Conservation (phyloP, 2,113 vertebrate genomes). For the Saimiri boliviensis region DNA sequence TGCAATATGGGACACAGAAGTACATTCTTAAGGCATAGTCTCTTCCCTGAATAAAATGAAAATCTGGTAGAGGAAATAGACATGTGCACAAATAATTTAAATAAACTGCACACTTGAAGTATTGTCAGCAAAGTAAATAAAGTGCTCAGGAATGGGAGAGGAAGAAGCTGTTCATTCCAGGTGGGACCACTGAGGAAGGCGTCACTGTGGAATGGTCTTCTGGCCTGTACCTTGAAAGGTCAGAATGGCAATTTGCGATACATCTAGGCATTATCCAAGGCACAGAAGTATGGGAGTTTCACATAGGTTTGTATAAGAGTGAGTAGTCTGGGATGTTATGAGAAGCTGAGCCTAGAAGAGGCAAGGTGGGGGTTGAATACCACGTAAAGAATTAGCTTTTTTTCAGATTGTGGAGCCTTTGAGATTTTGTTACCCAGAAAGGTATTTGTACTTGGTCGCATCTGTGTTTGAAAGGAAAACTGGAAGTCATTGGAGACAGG, state of each 20-base stretch:
- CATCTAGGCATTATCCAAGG: neutral
- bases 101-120: neutral
- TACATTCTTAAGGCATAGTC: neutral
- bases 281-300: neutral
- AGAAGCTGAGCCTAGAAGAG: neutral
- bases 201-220: neutral
- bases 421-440: neutral
- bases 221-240: neutral
- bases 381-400: neutral
- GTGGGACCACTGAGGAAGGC: neutral
- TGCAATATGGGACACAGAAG: neutral
- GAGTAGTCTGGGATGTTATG: too few relatives aligned
- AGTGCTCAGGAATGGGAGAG: neutral
- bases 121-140: neutral
- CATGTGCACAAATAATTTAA: neutral
- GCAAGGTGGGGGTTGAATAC: neutral
- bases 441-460: neutral
- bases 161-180: neutral
- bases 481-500: neutral
- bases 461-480: neutral
- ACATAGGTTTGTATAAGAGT: neutral
- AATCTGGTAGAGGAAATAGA: neutral
- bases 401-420: neutral
- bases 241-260: neutral
- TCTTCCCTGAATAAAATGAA: neutral